Evolutionary conservation across 2,113 vertebrate species (phyloP).

Genomic region (Stigmatopora argus): DNA sequence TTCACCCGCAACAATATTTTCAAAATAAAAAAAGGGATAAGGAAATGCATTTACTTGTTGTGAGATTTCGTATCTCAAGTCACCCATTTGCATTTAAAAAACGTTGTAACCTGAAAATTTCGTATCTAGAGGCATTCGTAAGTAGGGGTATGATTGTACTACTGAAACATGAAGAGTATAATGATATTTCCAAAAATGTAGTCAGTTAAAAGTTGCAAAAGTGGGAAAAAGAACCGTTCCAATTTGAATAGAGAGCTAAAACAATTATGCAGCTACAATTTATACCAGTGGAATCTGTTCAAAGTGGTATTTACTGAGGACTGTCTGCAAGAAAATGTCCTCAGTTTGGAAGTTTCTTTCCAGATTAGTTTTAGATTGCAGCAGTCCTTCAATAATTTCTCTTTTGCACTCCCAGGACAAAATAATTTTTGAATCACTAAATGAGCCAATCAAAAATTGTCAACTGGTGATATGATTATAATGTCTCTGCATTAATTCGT

Average conservation of each 20-base stretch:
- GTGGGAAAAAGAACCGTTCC: not conserved
- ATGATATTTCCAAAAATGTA: not conserved
- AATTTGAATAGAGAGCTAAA: not conserved
- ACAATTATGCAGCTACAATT: not conserved
- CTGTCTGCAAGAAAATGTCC: not conserved
- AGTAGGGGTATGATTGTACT: not conserved
- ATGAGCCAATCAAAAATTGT: slow-evolving; percentile 52
- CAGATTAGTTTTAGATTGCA: slow-evolving; percentile 37
- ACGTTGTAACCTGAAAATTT: no score
- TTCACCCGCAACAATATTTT: no score
- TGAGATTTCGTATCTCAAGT: no score
- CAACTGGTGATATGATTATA: slow-evolving; percentile 50
- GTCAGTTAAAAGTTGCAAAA: not conserved
- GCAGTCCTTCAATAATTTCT: slow-evolving; percentile 55
- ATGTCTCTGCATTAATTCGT: slow-evolving; percentile 41
- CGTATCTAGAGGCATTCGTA: no score
- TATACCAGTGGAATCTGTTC: not conserved
- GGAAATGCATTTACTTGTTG: no score
- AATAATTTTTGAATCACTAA: slow-evolving; percentile 50
- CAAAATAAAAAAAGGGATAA: no score
- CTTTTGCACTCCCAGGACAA: slow-evolving; percentile 32
- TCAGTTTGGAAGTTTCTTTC: slow-evolving; percentile 24
- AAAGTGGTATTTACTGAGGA: not conserved
- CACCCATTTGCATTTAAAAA: no score
- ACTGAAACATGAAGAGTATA: not conserved